Evolutionary conservation across 2,113 vertebrate species (phyloP), one percentile per base, ranked within the genome.

Genomic region (Actenoides lindsayi): DNA sequence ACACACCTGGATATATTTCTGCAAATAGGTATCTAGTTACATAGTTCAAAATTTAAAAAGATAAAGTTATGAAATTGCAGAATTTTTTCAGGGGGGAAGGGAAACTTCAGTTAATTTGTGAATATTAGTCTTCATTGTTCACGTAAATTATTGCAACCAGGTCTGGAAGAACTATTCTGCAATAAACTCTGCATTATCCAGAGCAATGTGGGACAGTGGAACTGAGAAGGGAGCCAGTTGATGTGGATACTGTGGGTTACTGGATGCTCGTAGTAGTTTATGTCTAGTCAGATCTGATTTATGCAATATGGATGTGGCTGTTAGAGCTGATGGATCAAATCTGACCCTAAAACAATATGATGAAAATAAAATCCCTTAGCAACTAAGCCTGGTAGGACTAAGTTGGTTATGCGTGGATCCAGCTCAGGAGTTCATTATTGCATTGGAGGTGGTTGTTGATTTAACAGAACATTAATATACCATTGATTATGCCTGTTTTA

Each of bases 251-350:
- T 63, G 12, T 0, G 3, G 21, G 53, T 57, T 82, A 16, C 24
- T 35, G 48, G 33, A 10, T 42, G 60, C 0, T 0, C 23, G 42
- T 25, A 10, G 48, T 16, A 11, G 59, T 41, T 82, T 46, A 11
- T 56, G 57, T 67, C 46, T 37, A 30, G 15, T 71, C 46, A 44
- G 59, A 30, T 42, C 25, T 5, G 28, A 15, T 33, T 71, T 65
- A 24, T 67, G 51, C 1, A 5, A 6, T 54, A 24, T 1, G 2
- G 17, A 35, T 1, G 1, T 46, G 37, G 10, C 54, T 41, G 7
- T 20, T 53, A 41, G 60, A 64, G 24, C 48, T 63, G 57, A 62
- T 28, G 41, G 25, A 28, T 42, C 12, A 53, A 80, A 64, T 50
- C 27, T 50, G 76, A 62, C 13, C 60, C 33, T 63, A 31, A 68